phyloP scores from a whole-genome alignment of 2,113 vertebrate species.

The Callopanchax toddi region DNA sequence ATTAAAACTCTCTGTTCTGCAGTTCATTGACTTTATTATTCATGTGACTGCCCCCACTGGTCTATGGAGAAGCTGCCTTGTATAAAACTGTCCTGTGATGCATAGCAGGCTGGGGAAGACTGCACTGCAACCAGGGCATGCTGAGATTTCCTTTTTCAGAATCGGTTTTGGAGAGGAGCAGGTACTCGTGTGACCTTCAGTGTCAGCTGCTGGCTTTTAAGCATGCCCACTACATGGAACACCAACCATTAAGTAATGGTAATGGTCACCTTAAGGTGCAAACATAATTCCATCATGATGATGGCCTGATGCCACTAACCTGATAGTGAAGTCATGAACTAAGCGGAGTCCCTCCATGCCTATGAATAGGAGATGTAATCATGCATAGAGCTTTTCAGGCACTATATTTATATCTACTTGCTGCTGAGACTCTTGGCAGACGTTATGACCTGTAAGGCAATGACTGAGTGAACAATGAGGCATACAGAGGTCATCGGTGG shows the following conservation, averaged over 20 bases:
- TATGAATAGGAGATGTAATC: neutral
- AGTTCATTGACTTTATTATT: no score
- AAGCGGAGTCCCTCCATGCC: neutral
- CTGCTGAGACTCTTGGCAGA: constrained; percentile 2
- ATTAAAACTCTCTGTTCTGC: no score
- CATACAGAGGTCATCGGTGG: constrained; percentile 1
- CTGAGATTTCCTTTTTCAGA: no score
- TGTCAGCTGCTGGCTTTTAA: constrained; percentile 5
- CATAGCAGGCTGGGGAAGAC: no score
- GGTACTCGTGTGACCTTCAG: neutral
- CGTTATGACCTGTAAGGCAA: neutral
- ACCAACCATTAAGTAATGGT: constrained; percentile 6
- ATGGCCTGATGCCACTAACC: neutral
- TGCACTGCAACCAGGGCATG: no score
- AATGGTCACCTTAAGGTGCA: constrained; percentile 22
- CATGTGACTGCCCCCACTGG: no score
- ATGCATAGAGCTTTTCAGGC: constrained; percentile 1
- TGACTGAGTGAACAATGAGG: constrained; percentile 15
- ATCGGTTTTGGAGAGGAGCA: neutral
- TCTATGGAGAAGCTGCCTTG: no score
- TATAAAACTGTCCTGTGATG: no score
- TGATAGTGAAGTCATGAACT: constrained; percentile 6
- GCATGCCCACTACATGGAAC: neutral
- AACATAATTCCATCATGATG: constrained; percentile 4
- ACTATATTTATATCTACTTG: constrained; percentile 5